Conservation (phyloP, 1,140 invertebrate species). For the Hylyphantes graminicola region DNA sequence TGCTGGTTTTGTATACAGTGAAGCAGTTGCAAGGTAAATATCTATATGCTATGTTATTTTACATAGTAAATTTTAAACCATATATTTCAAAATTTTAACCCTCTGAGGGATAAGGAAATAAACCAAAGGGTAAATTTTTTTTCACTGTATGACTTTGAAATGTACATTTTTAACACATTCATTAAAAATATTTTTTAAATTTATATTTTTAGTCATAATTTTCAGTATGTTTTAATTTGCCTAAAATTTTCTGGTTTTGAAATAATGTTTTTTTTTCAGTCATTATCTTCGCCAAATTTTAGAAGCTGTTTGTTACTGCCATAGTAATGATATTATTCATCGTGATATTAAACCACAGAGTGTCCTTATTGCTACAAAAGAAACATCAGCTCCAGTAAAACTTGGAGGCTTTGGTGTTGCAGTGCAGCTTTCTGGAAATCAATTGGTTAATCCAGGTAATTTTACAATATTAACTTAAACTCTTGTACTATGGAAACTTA, state of each 20-base stretch:
- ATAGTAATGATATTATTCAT: conserved; percentile 97
- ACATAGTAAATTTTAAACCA: too few species aligned
- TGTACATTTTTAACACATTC: too few species aligned
- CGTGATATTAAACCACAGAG: conserved; percentile 95
- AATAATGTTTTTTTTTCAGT: conserved; percentile 72
- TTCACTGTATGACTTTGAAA: not conserved
- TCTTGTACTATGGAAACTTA: not conserved
- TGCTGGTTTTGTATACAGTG: conserved; percentile 98
- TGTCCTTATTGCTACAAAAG: conserved; percentile 91
- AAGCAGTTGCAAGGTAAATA: conserved; percentile 95
- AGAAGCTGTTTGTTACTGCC: conserved; percentile 93
- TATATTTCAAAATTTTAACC: conserved; percentile 65
- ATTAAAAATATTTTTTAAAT: too few species aligned
- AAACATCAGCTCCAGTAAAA: conserved; percentile 98
- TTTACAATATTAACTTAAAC: not conserved
- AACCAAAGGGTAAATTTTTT: not conserved
- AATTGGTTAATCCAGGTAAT: conserved; percentile 53
- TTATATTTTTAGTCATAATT: too few species aligned
- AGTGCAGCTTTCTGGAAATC: conserved; percentile 76
- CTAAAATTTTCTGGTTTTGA: too few species aligned
- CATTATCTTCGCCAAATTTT: conserved; percentile 98
- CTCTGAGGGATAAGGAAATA: not conserved
- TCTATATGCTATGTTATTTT: too few species aligned
- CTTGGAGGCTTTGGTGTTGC: conserved; percentile 94
- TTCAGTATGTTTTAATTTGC: too few species aligned